Evolutionary conservation across 2,888 invertebrate species (phyloP).

Genomic region (Schrankia costaestrigalis): DNA sequence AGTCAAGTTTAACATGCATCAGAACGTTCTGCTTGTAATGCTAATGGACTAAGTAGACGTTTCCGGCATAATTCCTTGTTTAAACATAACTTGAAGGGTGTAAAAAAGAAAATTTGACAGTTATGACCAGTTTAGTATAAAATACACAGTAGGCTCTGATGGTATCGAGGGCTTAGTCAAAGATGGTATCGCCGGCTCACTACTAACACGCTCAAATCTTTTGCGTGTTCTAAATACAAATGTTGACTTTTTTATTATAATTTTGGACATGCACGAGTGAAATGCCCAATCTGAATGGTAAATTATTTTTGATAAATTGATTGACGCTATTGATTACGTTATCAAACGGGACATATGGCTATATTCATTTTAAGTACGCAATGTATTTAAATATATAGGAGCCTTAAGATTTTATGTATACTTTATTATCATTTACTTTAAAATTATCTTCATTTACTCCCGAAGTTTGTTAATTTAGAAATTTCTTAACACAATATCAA

Average conservation of each 20-base stretch:
- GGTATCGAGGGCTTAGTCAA: constrained; percentile 40
- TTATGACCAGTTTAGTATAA: constrained; percentile 49
- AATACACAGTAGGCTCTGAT: constrained; percentile 44
- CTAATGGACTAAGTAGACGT: constrained; percentile 48
- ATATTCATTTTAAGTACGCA: too few species aligned
- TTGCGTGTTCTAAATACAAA: constrained; percentile 45
- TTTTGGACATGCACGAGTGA: constrained; percentile 25
- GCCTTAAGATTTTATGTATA: too few species aligned
- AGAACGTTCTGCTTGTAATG: constrained; percentile 44
- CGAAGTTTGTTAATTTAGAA: too few species aligned
- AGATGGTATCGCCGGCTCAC: constrained; percentile 44
- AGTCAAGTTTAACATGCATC: constrained; percentile 45
- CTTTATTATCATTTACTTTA: too few species aligned
- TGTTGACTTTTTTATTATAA: constrained; percentile 26
- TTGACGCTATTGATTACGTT: constrained; percentile 17
- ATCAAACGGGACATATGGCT: too few species aligned
- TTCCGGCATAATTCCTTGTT: constrained; percentile 56
- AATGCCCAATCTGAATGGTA: constrained; percentile 22
- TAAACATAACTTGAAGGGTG: constrained; percentile 36
- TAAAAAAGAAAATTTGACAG: constrained; percentile 53
- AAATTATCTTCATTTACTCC: too few species aligned
- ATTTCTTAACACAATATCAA: too few species aligned
- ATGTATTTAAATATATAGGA: too few species aligned
- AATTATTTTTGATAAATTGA: constrained; percentile 28
- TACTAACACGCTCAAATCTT: constrained; percentile 34